These are phyloP conservation scores for Zaprionus lachaisei DNA, from an alignment of 1,140 invertebrate genomes.

Conservation along the genomic window DNA sequence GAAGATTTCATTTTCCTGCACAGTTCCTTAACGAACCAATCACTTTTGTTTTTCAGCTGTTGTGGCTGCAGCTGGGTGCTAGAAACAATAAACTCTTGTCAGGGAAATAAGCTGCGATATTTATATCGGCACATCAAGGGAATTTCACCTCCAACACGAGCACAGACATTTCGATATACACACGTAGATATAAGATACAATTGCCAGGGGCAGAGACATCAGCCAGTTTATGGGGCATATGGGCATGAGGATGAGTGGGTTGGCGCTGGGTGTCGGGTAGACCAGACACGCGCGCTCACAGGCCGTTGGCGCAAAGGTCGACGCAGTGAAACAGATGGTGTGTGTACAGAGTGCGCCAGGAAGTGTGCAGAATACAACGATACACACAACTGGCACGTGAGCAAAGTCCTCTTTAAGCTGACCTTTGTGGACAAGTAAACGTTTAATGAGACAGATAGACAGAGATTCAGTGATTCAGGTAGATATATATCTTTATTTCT, in stretches of 20 bases:
- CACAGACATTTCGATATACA: not conserved
- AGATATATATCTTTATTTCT: slow-evolving; percentile 44
- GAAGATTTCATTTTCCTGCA: not conserved
- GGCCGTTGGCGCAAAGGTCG: slow-evolving; percentile 15
- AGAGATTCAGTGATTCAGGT: not conserved
- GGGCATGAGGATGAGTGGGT: not conserved
- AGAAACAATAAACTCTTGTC: slow-evolving; percentile 22
- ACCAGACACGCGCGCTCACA: slow-evolving; percentile 17
- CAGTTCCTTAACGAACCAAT: slow-evolving; percentile 10
- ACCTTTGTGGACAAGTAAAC: slow-evolving; percentile 2
- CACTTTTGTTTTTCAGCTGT: slow-evolving; percentile 10
- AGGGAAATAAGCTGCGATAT: slow-evolving; percentile 21
- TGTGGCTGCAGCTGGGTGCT: slow-evolving; percentile 7
- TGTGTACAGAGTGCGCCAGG: slow-evolving; percentile 2
- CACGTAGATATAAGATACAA: not conserved
- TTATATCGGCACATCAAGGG: slow-evolving; percentile 12
- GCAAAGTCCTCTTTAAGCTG: slow-evolving; percentile 16
- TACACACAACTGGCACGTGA: slow-evolving; percentile 17
- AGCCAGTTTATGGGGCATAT: slow-evolving; percentile 11
- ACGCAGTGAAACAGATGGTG: slow-evolving; percentile 18
- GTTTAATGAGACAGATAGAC: slow-evolving; percentile 20
- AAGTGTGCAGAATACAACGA: slow-evolving; percentile 1
- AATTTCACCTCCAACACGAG: slow-evolving; percentile 11
- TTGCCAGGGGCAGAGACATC: slow-evolving; percentile 13
- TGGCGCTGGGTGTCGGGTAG: not conserved